Percentiles rank a stretch among this genome's conserved stretches.
phyloP scores from a whole-genome alignment of 2,888 invertebrate genomes.

The Hirtodrosophila trivittata region DNA sequence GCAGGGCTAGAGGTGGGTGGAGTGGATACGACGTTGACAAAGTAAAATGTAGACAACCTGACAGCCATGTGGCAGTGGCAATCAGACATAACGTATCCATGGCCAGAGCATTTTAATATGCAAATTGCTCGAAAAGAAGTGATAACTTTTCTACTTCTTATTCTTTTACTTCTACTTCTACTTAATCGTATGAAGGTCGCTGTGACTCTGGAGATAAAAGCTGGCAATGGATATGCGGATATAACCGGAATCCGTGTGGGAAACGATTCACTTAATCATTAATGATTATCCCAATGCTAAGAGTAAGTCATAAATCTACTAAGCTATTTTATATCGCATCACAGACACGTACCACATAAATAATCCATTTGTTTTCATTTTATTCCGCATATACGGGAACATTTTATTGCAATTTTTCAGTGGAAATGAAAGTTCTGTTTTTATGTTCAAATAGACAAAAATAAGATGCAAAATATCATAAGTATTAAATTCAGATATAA shows the following conservation, averaged over 20 bases:
- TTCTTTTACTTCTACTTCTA: background rate
- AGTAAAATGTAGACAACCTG: slow-evolving; percentile 67
- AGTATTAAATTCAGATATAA: too few species aligned
- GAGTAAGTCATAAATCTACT: slow-evolving; percentile 41
- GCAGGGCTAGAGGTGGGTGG: slow-evolving; percentile 1
- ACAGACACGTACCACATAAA: slow-evolving; percentile 9
- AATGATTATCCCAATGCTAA: slow-evolving; percentile 54
- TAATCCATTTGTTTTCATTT: slow-evolving; percentile 10
- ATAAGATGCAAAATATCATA: too few species aligned
- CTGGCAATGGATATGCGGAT: slow-evolving; percentile 15
- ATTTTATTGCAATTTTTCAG: too few species aligned
- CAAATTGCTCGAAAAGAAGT: slow-evolving; percentile 60
- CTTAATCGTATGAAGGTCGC: slow-evolving; percentile 13
- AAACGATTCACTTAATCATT: slow-evolving; percentile 53
- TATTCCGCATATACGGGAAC: background rate
- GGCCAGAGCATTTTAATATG: slow-evolving; percentile 67
- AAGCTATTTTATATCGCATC: background rate
- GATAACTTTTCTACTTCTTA: slow-evolving; percentile 43
- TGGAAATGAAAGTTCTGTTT: too few species aligned
- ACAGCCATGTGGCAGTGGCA: slow-evolving; percentile 63
- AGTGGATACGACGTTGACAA: slow-evolving; percentile 47
- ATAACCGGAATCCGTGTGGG: background rate
- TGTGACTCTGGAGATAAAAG: slow-evolving; percentile 24
- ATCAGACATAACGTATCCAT: slow-evolving; percentile 59
- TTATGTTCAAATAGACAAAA: too few species aligned